A percentile compares a stretch with the other conserved stretches of the same genome.
These are phyloP conservation scores for Melanotaenia duboulayi DNA, from an alignment of 2,113 vertebrate species.

Conservation along the genomic window DNA sequence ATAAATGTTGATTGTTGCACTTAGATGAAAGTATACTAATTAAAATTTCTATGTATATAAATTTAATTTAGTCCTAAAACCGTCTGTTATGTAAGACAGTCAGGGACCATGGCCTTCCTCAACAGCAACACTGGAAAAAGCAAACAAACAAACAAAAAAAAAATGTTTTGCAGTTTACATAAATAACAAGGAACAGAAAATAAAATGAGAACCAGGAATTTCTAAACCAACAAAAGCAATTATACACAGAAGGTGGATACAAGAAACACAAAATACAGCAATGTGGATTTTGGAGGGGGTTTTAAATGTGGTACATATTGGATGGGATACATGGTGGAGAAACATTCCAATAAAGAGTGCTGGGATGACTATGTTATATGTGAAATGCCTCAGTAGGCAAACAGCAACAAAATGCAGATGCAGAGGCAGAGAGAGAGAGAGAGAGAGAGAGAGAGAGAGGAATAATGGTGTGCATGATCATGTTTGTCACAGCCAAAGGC, in stretches of 20 bases:
- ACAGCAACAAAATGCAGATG: constrained; percentile 37
- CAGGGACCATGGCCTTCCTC: constrained; percentile 69
- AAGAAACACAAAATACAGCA: constrained; percentile 45
- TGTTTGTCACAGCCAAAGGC: constrained; percentile 48
- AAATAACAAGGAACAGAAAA: constrained; percentile 53
- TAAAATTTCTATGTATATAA: no score
- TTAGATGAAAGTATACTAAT: not conserved
- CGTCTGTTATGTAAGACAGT: constrained; percentile 39
- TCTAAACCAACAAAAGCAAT: constrained; percentile 52
- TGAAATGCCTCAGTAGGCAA: constrained; percentile 32
- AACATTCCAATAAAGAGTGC: constrained; percentile 26
- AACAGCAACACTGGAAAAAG: constrained; percentile 66
- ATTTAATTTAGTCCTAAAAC: constrained; percentile 8
- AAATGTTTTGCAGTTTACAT: constrained; percentile 57
- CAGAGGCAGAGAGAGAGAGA: constrained; percentile 30
- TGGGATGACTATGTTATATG: constrained; percentile 19
- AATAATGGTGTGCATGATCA: constrained; percentile 68
- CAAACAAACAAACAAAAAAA: constrained; percentile 57
- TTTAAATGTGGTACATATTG: constrained; percentile 29
- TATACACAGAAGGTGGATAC: constrained; percentile 53
- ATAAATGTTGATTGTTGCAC: not conserved
- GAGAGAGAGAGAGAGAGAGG: constrained; percentile 33
- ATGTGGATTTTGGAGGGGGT: constrained; percentile 15
- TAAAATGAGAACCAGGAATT: constrained; percentile 43
- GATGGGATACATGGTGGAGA: constrained; percentile 24